These are phyloP conservation scores for Syngnathus typhle DNA, from an alignment of 2,113 vertebrate species.

Conservation along the genomic window DNA sequence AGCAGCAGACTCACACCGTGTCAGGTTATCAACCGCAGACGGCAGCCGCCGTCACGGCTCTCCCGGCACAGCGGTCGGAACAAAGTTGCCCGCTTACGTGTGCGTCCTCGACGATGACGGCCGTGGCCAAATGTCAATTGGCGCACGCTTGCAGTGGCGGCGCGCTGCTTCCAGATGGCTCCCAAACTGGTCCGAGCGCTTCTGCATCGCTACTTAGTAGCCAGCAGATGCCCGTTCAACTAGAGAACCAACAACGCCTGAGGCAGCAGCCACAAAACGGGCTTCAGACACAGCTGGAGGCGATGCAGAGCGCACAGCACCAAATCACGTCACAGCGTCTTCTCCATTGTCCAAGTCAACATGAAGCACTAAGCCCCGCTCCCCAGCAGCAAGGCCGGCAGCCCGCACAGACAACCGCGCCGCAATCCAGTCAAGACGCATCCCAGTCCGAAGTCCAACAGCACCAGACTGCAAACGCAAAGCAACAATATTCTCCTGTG, in stretches of 20 bases:
- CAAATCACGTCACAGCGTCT: conserved; percentile 26
- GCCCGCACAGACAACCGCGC: conserved; percentile 14
- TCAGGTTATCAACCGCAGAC: conserved; percentile 42
- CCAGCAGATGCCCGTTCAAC: conserved; percentile 47
- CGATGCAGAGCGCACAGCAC: conserved; percentile 30
- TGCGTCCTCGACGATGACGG: conserved; percentile 23
- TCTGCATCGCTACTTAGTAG: conserved; percentile 50
- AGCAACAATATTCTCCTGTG: conserved; percentile 41
- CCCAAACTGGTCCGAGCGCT: conserved; percentile 42
- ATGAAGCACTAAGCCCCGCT: conserved; percentile 23
- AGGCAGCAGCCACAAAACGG: conserved; percentile 33
- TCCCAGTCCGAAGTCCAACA: conserved; percentile 27
- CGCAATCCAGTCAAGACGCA: conserved; percentile 17
- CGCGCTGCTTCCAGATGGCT: conserved; percentile 35
- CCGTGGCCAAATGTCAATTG: conserved; percentile 35
- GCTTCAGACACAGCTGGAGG: conserved; percentile 35
- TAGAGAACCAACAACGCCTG: conserved; percentile 43
- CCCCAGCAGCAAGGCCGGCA: conserved; percentile 39
- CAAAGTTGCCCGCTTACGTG: conserved; percentile 39
- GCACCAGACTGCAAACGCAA: conserved; percentile 23
- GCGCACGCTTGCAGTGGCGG: conserved; percentile 31
- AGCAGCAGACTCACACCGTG: conserved; percentile 34
- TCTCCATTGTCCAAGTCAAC: conserved; percentile 36
- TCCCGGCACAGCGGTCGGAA: conserved; percentile 41
- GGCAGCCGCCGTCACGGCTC: conserved; percentile 12